These are phyloP conservation scores for Ivindomyrus marchei DNA, from an alignment of 2,113 vertebrate species.

Conservation along the genomic window DNA sequence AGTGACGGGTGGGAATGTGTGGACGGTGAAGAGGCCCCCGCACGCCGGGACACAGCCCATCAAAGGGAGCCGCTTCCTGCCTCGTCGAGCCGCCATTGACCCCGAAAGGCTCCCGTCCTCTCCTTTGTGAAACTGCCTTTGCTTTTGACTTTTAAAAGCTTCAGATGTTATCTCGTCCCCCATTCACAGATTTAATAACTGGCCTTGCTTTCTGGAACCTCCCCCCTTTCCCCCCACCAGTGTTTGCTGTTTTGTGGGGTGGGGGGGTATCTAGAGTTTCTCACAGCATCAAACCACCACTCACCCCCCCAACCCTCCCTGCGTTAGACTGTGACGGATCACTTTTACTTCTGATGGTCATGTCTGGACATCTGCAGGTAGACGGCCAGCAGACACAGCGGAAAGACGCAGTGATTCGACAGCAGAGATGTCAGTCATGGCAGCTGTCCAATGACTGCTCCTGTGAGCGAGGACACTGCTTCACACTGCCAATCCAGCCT, in stretches of 20 bases:
- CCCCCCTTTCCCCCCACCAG: background rate
- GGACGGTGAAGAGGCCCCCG: slow-evolving; percentile 25
- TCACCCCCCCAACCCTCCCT: slow-evolving; percentile 46
- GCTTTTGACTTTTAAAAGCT: slow-evolving; percentile 70
- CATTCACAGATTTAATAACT: slow-evolving; percentile 49
- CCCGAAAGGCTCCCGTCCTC: slow-evolving; percentile 68
- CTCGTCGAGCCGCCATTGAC: slow-evolving; percentile 65
- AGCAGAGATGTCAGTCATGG: background rate
- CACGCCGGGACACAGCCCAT: slow-evolving; percentile 61
- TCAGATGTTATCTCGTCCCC: slow-evolving; percentile 58
- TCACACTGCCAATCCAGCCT: background rate
- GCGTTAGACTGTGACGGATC: slow-evolving; percentile 37
- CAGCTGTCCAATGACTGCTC: slow-evolving; percentile 11
- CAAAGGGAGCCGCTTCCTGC: slow-evolving; percentile 64
- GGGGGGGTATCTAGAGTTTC: slow-evolving; percentile 31
- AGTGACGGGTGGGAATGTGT: background rate
- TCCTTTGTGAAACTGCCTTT: slow-evolving; percentile 75
- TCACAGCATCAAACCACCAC: slow-evolving; percentile 39
- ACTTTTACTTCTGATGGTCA: slow-evolving; percentile 23
- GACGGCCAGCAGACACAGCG: background rate
- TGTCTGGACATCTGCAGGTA: background rate
- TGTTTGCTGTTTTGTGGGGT: background rate
- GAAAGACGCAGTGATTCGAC: slow-evolving; percentile 3
- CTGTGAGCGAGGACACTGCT: background rate
- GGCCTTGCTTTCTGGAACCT: slow-evolving; percentile 39